These are phyloP conservation scores for Heteractis magnifica DNA, from an alignment of 92 coral and sea anemone species.

Conservation along the genomic window DNA sequence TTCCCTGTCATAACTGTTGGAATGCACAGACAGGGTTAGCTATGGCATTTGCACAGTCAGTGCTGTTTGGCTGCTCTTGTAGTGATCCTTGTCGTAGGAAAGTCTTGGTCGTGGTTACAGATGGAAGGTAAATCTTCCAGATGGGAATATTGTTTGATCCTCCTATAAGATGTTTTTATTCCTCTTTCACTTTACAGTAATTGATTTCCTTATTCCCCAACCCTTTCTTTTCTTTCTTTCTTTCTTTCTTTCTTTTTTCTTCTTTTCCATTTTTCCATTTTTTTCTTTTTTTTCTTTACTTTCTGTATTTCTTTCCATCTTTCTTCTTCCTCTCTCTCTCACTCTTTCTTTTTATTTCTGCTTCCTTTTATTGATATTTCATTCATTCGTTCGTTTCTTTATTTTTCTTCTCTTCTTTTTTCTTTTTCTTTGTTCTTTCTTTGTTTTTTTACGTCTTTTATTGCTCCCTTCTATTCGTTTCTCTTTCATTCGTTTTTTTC, in stretches of 20 bases:
- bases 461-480: not conserved
- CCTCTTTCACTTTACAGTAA: too few species aligned
- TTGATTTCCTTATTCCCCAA: too few species aligned
- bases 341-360: not conserved
- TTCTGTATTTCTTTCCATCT: not conserved
- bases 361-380: not conserved
- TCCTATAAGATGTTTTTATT: too few species aligned
- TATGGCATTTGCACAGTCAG: conserved; percentile 4
- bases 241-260: not conserved
- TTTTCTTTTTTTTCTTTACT: not conserved
- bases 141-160: too few species aligned
- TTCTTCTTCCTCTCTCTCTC: not conserved
- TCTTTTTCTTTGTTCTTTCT: not conserved
- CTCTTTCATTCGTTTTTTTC: not conserved
- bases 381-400: not conserved
- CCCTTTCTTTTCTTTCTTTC: not conserved
- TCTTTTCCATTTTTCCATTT: not conserved
- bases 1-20: conserved; percentile 13
- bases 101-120: conserved; percentile 48
- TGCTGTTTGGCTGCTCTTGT: conserved; percentile 22
- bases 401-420: not conserved
- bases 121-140: conserved; percentile 40
- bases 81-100: conserved; percentile 1
- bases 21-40: conserved; percentile 16
- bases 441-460: not conserved